Evolutionary conservation across 2,888 invertebrate species (phyloP).

Genomic region (Andricus quercusramuli): DNA sequence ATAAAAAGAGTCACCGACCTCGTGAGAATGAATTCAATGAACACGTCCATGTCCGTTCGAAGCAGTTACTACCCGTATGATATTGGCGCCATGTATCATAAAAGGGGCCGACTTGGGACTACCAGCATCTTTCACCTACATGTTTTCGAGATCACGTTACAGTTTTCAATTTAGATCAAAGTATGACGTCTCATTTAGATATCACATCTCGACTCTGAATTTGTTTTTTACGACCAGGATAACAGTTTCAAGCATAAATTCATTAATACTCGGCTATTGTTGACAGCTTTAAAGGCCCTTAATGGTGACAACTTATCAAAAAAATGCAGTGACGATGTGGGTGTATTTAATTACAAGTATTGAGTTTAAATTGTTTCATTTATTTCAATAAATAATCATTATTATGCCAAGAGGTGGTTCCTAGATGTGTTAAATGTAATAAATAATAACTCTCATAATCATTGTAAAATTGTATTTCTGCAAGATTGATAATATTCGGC

Average conservation of each 20-base stretch:
- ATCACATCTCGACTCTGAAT: not conserved
- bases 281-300: constrained; percentile 18
- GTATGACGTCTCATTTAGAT: not conserved
- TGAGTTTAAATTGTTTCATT: not conserved
- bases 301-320: constrained; percentile 24
- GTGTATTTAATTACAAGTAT: not conserved
- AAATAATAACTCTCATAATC: not conserved
- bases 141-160: constrained; percentile 10
- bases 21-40: constrained; percentile 34
- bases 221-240: not conserved
- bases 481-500: not conserved
- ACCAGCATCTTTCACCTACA: constrained; percentile 24
- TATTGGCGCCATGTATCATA: constrained; percentile 34
- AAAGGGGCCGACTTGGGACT: constrained; percentile 16
- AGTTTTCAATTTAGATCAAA: not conserved
- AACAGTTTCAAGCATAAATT: not conserved
- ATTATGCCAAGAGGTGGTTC: too few species aligned
- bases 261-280: constrained; percentile 1
- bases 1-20: constrained; percentile 19
- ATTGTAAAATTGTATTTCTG: not conserved
- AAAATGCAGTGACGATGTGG: not conserved
- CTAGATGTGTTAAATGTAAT: too few species aligned
- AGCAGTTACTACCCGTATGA: constrained; percentile 22
- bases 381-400: not conserved
- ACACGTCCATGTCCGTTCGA: not conserved